Evolutionary conservation across 2,888 invertebrate genomes (phyloP).

Genomic region (Tipula helvola): DNA sequence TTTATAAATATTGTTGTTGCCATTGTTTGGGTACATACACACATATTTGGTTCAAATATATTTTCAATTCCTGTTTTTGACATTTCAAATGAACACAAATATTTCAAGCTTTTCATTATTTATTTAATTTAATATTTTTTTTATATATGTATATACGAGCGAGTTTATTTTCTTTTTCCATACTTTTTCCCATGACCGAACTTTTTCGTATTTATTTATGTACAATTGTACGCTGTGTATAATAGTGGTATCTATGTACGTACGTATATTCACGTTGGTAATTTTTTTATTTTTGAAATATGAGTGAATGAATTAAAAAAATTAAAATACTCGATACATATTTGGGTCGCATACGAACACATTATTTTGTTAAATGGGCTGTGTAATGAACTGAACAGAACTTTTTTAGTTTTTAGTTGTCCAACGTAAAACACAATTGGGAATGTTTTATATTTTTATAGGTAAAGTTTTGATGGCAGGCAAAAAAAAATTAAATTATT

Average conservation of each 20-base stretch:
- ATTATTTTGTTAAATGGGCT: background rate
- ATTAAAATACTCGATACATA: background rate
- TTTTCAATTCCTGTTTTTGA: background rate
- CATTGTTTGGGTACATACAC: background rate
- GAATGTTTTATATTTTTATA: background rate
- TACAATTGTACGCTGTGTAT: background rate
- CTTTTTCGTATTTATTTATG: background rate
- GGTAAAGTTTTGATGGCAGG: background rate
- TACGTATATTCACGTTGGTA: background rate
- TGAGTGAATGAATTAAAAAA: background rate
- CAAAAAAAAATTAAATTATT: background rate
- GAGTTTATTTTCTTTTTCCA: background rate
- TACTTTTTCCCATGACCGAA: background rate
- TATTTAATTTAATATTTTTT: background rate
- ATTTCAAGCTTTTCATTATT: constrained; percentile 4
- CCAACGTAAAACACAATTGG: background rate
- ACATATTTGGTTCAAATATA: background rate
- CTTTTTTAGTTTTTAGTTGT: background rate
- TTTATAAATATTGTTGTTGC: background rate
- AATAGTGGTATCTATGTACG: background rate
- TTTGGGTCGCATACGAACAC: background rate
- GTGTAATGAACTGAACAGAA: background rate
- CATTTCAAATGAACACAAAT: constrained; percentile 4
- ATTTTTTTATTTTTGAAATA: background rate
- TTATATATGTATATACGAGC: background rate